Evolutionary conservation across 2,113 vertebrate genomes (phyloP).

Genomic region (Ceratotherium simum): DNA sequence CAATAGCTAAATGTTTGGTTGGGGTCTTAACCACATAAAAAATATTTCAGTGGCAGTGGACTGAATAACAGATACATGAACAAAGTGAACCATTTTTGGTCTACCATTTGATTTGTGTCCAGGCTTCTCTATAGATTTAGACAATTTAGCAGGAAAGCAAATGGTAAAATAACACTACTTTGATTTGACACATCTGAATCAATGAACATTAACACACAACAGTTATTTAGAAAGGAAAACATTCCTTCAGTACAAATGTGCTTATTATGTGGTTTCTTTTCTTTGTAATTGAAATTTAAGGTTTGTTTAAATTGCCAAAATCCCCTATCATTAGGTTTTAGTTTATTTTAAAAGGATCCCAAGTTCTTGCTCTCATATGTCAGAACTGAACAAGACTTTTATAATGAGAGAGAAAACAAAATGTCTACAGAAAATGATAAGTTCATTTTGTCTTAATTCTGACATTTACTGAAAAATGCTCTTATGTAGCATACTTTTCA

Average conservation of each 20-base stretch:
- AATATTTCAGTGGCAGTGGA: neutral
- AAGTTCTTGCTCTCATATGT: conserved; percentile 40
- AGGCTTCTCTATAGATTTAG: neutral
- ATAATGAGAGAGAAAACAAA: conserved; percentile 58
- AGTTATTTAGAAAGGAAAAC: conserved; percentile 51
- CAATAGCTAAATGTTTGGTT: neutral
- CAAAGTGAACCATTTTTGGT: neutral
- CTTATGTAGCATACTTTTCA: conserved; percentile 41
- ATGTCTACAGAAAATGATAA: conserved; percentile 50
- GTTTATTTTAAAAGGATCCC: conserved; percentile 63
- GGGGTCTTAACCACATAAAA: neutral
- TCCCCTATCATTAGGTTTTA: neutral
- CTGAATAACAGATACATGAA: neutral
- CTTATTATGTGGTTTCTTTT: conserved; percentile 64
- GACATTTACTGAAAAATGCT: conserved; percentile 64
- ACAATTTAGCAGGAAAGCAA: conserved; percentile 30
- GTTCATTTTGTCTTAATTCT: conserved; percentile 64
- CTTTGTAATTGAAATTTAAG: conserved; percentile 64
- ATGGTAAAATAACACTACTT: neutral
- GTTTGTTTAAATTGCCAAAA: conserved; percentile 57
- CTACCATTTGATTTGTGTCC: neutral
- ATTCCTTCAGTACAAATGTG: conserved; percentile 44
- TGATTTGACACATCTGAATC: neutral
- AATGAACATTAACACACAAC: conserved; percentile 31
- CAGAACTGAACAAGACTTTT: conserved; percentile 39